Percentiles rank a stretch among this genome's conserved stretches.
phyloP scores from a whole-genome alignment of 1,140 invertebrate genomes.

The Drosophila setifemur region DNA sequence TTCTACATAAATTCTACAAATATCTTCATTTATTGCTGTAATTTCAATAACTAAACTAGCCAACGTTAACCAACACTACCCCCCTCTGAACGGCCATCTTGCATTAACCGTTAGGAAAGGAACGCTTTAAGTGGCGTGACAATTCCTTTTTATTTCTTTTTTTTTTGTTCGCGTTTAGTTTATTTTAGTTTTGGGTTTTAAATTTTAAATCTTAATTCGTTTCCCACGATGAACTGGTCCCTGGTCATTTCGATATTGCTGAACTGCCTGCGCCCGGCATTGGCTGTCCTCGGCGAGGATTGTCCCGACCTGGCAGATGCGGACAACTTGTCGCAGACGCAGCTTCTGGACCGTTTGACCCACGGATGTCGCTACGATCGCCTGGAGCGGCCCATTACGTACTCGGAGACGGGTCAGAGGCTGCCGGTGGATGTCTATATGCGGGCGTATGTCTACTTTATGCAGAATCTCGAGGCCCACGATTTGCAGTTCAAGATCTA shows the following conservation, averaged over 20 bases:
- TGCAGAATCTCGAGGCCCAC: conserved; percentile 90
- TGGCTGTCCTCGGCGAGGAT: conserved; percentile 43
- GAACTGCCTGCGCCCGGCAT: conserved; percentile 18
- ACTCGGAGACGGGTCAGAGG: conserved; percentile 62
- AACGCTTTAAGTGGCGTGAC: neutral
- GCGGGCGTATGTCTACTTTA: conserved; percentile 89
- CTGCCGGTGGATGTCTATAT: conserved; percentile 86
- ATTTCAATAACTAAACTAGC: neutral
- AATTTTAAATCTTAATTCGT: too few species aligned
- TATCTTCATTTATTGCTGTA: too few species aligned
- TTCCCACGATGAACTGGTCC: conserved; percentile 32
- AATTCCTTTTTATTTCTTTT: neutral
- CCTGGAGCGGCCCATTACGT: conserved; percentile 86
- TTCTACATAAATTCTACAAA: too few species aligned
- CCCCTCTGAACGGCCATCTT: conserved; percentile 15
- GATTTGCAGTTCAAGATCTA: conserved; percentile 92
- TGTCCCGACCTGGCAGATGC: conserved; percentile 85
- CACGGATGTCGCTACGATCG: conserved; percentile 90
- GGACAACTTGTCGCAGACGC: conserved; percentile 87
- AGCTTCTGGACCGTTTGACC: conserved; percentile 87
- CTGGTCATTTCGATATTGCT: conserved; percentile 47
- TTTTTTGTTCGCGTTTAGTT: neutral
- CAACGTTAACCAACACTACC: neutral
- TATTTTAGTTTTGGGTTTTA: too few species aligned
- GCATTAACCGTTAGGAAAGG: conserved; percentile 16